These are phyloP conservation scores for Acleris literana DNA, from an alignment of 2,888 invertebrate genomes.

Conservation along the genomic window DNA sequence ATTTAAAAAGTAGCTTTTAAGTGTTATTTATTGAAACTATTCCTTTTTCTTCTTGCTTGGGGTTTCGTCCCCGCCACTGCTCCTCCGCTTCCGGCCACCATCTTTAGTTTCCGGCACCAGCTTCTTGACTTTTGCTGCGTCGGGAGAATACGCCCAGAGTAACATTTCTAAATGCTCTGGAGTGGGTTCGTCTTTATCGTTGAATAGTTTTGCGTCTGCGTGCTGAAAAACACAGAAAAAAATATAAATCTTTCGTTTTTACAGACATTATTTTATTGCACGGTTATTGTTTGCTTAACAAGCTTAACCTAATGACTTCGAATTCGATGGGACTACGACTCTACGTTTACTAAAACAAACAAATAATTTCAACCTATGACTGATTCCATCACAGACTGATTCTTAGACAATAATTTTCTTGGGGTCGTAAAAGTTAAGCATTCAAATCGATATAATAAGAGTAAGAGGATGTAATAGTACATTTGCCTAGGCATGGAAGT, in stretches of 20 bases:
- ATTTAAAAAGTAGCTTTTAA: neutral
- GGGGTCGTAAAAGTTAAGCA: no score
- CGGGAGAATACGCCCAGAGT: conserved; percentile 90
- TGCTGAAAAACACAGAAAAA: conserved; percentile 68
- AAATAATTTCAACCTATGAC: no score
- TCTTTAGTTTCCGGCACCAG: conserved; percentile 59
- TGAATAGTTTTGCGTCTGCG: conserved; percentile 85
- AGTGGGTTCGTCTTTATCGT: conserved; percentile 86
- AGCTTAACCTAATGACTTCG: no score
- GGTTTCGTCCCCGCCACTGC: conserved; percentile 61
- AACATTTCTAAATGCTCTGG: conserved; percentile 87
- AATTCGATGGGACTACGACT: no score
- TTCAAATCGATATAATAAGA: no score
- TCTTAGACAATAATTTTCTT: no score
- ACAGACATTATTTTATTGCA: no score
- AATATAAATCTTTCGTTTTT: conserved; percentile 15
- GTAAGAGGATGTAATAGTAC: no score
- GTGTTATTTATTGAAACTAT: conserved; percentile 30
- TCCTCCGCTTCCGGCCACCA: conserved; percentile 56
- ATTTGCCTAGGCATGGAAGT: no score
- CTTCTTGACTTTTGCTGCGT: conserved; percentile 86
- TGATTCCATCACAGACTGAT: no score
- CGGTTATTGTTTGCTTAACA: no score
- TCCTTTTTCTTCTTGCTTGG: conserved; percentile 65
- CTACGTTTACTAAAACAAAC: no score